A percentile compares a stretch with the other conserved stretches of the same genome.
These are phyloP conservation scores for Dynastes tityus DNA, from an alignment of 2,888 invertebrate species.

Conservation along the genomic window DNA sequence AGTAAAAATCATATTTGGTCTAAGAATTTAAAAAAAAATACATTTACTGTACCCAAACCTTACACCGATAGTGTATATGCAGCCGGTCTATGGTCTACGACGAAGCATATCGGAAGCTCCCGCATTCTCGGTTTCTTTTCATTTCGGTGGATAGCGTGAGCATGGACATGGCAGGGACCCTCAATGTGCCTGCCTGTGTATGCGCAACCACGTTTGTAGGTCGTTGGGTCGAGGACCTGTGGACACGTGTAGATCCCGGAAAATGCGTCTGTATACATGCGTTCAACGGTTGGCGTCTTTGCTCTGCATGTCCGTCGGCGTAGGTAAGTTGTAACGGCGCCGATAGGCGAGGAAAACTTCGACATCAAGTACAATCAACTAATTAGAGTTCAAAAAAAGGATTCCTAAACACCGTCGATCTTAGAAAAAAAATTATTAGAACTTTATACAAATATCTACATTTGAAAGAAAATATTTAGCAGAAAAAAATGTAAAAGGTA, in stretches of 20 bases:
- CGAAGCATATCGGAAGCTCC: not conserved
- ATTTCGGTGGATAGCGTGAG: not conserved
- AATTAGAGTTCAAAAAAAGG: too few relatives aligned
- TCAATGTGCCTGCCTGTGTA: not conserved
- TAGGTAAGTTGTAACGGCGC: too few relatives aligned
- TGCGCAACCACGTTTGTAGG: conserved; percentile 59
- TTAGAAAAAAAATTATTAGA: too few relatives aligned
- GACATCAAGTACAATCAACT: too few relatives aligned
- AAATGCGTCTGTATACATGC: conserved; percentile 31
- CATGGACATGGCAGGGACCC: not conserved
- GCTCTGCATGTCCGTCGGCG: not conserved
- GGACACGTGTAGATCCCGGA: conserved; percentile 60
- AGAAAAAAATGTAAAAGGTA: too few relatives aligned
- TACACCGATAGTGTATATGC: not conserved
- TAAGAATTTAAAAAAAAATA: too few relatives aligned
- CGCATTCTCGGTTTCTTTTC: conserved; percentile 3
- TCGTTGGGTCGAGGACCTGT: conserved; percentile 64
- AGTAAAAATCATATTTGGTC: too few relatives aligned
- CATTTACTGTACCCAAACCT: not conserved
- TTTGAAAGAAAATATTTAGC: too few relatives aligned
- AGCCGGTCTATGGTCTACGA: not conserved
- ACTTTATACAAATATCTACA: too few relatives aligned
- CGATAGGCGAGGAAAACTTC: too few relatives aligned
- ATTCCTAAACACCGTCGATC: too few relatives aligned
- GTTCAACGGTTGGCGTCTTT: not conserved